phyloP scores from a whole-genome alignment of 2,113 vertebrate species.

The Amblyopsis rosae region DNA sequence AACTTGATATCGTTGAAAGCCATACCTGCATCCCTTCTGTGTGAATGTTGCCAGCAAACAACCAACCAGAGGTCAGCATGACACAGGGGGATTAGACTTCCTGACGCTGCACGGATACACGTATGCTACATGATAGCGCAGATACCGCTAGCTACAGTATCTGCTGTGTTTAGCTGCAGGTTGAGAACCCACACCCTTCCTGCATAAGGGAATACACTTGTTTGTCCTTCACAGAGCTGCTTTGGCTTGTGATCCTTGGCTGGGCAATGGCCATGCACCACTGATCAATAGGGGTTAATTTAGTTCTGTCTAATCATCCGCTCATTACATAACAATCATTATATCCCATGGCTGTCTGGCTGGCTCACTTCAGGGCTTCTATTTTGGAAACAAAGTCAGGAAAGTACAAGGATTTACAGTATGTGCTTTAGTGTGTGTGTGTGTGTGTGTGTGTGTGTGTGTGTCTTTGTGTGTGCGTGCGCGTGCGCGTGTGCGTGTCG shows the following conservation, averaged over 20 bases:
- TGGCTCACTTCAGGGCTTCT: slow-evolving; percentile 24
- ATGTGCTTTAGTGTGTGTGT: slow-evolving; percentile 1
- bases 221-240: background rate
- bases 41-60: slow-evolving; percentile 45
- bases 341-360: slow-evolving; percentile 23
- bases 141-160: slow-evolving; percentile 28
- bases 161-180: no score
- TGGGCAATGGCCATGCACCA: background rate
- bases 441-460: background rate
- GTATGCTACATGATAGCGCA: slow-evolving; percentile 23
- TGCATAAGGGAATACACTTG: slow-evolving; percentile 10
- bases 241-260: slow-evolving; percentile 5
- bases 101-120: no score
- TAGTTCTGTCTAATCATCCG: slow-evolving; percentile 33
- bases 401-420: slow-evolving; percentile 38
- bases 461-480: slow-evolving; percentile 4
- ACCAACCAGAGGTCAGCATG: slow-evolving; percentile 44
- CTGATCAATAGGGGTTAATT: slow-evolving; percentile 44
- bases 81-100: slow-evolving; percentile 41
- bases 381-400: slow-evolving; percentile 53
- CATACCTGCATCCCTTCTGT: slow-evolving; percentile 11
- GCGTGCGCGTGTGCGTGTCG: slow-evolving; percentile 5
- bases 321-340: slow-evolving; percentile 42
- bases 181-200: slow-evolving; percentile 10
- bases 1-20: no score